These are phyloP conservation scores for Trachelus iudaicus DNA, from an alignment of 2,888 invertebrate genomes.

Conservation along the genomic window DNA sequence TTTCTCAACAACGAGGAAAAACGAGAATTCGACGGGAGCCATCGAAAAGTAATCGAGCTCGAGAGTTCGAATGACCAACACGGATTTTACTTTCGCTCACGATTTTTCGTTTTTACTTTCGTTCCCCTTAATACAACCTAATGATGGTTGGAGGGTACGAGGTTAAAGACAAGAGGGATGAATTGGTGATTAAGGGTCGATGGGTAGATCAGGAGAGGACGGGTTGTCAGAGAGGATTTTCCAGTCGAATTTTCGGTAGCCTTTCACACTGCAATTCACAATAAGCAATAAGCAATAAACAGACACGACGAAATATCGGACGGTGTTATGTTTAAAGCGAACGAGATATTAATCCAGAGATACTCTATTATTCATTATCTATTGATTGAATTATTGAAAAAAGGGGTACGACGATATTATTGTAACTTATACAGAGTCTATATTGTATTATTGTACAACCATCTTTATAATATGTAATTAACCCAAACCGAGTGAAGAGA, in stretches of 20 bases:
- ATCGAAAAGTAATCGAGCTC: not conserved
- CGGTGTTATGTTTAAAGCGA: slow-evolving; percentile 19
- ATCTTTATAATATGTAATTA: slow-evolving; percentile 46
- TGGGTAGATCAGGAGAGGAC: not conserved
- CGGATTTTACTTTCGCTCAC: not conserved
- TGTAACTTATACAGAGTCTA: slow-evolving; percentile 63
- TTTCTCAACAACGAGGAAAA: not conserved
- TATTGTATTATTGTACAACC: slow-evolving; percentile 60
- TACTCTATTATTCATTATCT: slow-evolving; percentile 44
- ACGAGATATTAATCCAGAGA: slow-evolving; percentile 40
- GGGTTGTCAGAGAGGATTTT: not conserved
- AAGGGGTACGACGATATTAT: slow-evolving; percentile 49
- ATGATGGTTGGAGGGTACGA: not conserved
- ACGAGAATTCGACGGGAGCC: not conserved
- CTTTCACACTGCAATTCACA: slow-evolving; percentile 37
- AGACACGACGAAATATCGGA: slow-evolving; percentile 34
- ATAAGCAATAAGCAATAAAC: slow-evolving; percentile 60
- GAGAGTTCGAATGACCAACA: not conserved
- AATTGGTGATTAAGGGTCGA: not conserved
- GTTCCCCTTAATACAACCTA: not conserved
- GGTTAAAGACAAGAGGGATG: not conserved
- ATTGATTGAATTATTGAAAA: slow-evolving; percentile 31
- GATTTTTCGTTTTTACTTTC: not conserved
- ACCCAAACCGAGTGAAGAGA: slow-evolving; percentile 30
- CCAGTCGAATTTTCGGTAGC: slow-evolving; percentile 25